A percentile compares a stretch with the other conserved stretches of the same genome.
These are phyloP conservation scores for Platalea minor DNA, from an alignment of 2,797 vertebrate species.

Conservation along the genomic window DNA sequence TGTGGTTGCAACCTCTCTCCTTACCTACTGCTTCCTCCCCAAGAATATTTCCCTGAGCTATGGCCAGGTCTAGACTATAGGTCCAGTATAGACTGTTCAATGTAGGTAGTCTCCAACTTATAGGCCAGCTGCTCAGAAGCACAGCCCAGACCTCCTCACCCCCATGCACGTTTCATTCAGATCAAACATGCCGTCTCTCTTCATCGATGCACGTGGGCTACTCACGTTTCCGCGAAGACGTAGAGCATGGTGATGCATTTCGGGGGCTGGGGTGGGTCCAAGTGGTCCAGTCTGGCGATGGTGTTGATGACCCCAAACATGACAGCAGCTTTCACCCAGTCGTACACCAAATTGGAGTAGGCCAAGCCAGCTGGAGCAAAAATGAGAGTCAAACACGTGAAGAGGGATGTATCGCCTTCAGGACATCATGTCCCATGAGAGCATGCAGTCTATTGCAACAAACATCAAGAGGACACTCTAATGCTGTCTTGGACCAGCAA, in stretches of 20 bases:
- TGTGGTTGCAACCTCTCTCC: fast-evolving
- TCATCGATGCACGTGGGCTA: fast-evolving
- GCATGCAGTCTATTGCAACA: neutral
- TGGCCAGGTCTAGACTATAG: neutral
- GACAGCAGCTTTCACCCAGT: slow-evolving; percentile 96
- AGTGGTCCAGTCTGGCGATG: slow-evolving; percentile 87
- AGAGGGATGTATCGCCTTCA: neutral
- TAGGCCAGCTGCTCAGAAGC: neutral
- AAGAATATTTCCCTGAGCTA: neutral
- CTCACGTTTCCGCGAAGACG: slow-evolving; percentile 94
- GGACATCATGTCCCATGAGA: neutral
- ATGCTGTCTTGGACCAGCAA: neutral
- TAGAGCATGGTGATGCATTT: slow-evolving; percentile 98
- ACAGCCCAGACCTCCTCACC: neutral
- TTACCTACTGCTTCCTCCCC: neutral
- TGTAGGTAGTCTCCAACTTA: neutral
- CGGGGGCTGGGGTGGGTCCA: slow-evolving; percentile 91
- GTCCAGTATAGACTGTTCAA: neutral
- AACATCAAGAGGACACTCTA: neutral
- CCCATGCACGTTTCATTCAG: fast-evolving
- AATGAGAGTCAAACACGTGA: neutral
- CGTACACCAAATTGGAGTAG: slow-evolving; percentile 93
- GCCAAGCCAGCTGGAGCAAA: slow-evolving; percentile 85
- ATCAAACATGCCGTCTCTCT: neutral
- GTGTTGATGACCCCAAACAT: slow-evolving; percentile 95